Evolutionary conservation across 1,140 invertebrate genomes (phyloP), one percentile per base, ranked within the genome.

Genomic region (Aphaenogaster ashmeadi): DNA sequence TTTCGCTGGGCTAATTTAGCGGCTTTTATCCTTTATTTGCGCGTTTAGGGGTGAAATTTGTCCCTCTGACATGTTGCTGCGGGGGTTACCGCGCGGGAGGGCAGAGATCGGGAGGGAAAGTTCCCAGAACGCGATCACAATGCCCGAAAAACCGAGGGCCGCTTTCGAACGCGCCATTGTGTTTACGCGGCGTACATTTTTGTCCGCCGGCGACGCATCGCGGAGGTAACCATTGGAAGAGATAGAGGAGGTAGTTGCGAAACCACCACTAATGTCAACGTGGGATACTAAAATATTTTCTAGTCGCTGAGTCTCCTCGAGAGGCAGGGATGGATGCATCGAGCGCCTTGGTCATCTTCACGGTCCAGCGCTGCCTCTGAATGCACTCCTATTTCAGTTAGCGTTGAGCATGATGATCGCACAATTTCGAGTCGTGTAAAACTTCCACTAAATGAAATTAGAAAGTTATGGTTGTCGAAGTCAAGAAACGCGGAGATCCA

Each of bases 11-110:
- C 90, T 91, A 95, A 95, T 95, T 95, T 94, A 88, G 86, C 87
- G 88, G 84, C 90, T 89, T 93, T 94, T 93, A 94, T 94, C 90
- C 92, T 93, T 94, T 94, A 94, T 95, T 94, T 94, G 92, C 93
- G 90, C 91, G 92, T 93, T 93, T 94, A 89, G 90, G 92, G 91
- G 90, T 94, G 91, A 94, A 94, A 94, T 94, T 94, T 93, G 91
- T 94, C 91, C 90, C 86, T 85, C 21, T 77, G 69, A 78, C 85
- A 41, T 7, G 52, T 38, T 72, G 52, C 54, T 67, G 13, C 58
- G 27, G 27, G 84, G 72, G 47, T 44, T 13, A 64, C 21, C 41
- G 21, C 6, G n/a, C 27, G 18, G n/a, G 77, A 27, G 75, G 36
- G 9, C 4, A 38, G 7, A 41, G 33, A 21, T 41, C 33, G 27